Evolutionary conservation across 2,888 invertebrate species (phyloP), one percentile per base, ranked within the genome.

Genomic region (Xiphydria camelus): DNA sequence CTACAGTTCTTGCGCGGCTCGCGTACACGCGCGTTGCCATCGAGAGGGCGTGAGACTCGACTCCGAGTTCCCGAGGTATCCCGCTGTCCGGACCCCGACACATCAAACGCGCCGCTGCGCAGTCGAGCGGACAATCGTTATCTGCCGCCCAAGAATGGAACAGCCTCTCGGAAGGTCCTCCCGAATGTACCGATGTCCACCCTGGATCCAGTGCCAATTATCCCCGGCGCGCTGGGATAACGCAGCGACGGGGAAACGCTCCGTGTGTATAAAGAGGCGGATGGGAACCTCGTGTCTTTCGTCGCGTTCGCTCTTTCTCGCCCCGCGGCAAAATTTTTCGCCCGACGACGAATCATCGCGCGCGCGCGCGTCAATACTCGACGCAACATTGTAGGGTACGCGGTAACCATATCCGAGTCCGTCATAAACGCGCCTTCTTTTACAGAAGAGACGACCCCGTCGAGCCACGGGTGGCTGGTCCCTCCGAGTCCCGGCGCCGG

Each of bases 41-140:
- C 20, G 33, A 22, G 18, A 21, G 23, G 4, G 23, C 23, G 21
- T 34, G 14, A 23, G 34, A 39, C 43, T 41, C 42, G 46, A 41
- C 37, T 45, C 40, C 33, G n/a, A n/a, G n/a, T 19, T 25, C 22
- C n/a, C 21, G 7, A 15, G 37, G 26, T 25, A 39, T 39, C 29
- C 39, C 6, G 14, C 26, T 29, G 19, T 32, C 19, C 10, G n/a
- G 43, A 41, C 46, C 31, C 19, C 26, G 41, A 9, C 36, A 61
- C 59, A 66, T 70, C 59, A 69, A 71, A 71, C 53, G 53, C 6
- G 55, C 69, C 69, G 69, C 64, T 43, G 33, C 49, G 41, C 56
- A 47, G 42, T 61, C 62, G 50, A 58, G 57, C 63, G 64, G 57
- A 62, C 60, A 70, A 70, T 70, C 69, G 66, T 67, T 71, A 71